Percentiles rank a stretch among this genome's conserved stretches.
Conservation (phyloP, 2,888 invertebrate genomes). For the Galeruca laticollis region DNA sequence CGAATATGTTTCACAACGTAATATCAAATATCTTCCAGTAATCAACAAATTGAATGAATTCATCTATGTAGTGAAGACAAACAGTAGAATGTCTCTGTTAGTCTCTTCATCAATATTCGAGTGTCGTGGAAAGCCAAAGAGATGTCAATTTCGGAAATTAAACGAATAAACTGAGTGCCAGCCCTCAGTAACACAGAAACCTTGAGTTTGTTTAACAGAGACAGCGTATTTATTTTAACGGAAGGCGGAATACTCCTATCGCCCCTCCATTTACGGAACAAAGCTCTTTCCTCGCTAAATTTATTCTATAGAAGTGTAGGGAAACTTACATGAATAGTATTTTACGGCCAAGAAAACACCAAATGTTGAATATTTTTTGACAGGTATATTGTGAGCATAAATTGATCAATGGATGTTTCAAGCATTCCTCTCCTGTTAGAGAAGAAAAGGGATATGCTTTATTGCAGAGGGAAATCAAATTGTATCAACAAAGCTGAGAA, state of each 20-base stretch:
- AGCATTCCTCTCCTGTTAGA: too few relatives aligned
- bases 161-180: conserved; percentile 37
- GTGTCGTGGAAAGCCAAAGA: conserved; percentile 30
- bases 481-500: too few relatives aligned
- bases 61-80: conserved; percentile 22
- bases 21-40: neutral
- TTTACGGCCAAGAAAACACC: neutral
- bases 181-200: conserved; percentile 34
- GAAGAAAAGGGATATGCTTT: too few relatives aligned
- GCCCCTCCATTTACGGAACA: conserved; percentile 25
- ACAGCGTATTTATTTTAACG: conserved; percentile 35
- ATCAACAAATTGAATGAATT: conserved; percentile 20
- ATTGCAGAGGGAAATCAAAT: too few relatives aligned
- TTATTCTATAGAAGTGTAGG: conserved; percentile 2
- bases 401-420: too few relatives aligned
- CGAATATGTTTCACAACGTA: too few relatives aligned
- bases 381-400: neutral
- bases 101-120: conserved; percentile 31
- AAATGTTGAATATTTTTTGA: neutral
- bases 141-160: conserved; percentile 35
- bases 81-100: conserved; percentile 27
- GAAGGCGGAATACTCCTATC: conserved; percentile 19
- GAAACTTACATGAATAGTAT: neutral
- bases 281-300: conserved; percentile 23
- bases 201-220: conserved; percentile 36